Percentiles rank a stretch among this genome's conserved stretches.
Conservation (phyloP, 2,113 vertebrate species). For the Phalacrocorax brasilianus region DNA sequence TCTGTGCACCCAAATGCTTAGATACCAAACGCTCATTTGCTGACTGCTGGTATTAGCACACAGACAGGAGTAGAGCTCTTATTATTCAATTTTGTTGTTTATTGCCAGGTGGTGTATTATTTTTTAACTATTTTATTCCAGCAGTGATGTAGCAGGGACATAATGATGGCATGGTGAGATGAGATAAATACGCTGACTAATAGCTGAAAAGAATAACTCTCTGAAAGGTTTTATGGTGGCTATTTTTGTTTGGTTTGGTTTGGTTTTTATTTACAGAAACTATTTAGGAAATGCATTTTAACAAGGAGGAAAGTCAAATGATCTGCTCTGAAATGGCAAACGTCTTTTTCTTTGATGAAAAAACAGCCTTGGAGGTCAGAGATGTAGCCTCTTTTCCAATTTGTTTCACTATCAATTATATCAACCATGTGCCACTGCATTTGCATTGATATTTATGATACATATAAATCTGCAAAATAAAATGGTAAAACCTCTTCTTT, state of each 20-base stretch:
- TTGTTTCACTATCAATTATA: neutral
- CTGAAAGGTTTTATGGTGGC: neutral
- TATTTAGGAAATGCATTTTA: neutral
- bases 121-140: neutral
- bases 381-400: neutral
- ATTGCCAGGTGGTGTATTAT: neutral
- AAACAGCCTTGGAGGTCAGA: neutral
- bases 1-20: neutral
- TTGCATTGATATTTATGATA: neutral
- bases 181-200: neutral
- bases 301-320: neutral
- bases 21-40: neutral
- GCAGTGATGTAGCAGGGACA: neutral
- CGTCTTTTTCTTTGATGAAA: neutral
- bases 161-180: neutral
- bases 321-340: neutral
- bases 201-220: neutral
- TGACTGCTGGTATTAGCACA: neutral
- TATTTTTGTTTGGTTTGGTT: neutral
- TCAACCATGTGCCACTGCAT: neutral
- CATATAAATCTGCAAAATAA: neutral
- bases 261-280: neutral
- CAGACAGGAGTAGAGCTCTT: neutral
- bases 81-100: neutral
- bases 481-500: neutral